Conservation (phyloP, 2,113 vertebrate genomes). For the Bostrychus sinensis region DNA sequence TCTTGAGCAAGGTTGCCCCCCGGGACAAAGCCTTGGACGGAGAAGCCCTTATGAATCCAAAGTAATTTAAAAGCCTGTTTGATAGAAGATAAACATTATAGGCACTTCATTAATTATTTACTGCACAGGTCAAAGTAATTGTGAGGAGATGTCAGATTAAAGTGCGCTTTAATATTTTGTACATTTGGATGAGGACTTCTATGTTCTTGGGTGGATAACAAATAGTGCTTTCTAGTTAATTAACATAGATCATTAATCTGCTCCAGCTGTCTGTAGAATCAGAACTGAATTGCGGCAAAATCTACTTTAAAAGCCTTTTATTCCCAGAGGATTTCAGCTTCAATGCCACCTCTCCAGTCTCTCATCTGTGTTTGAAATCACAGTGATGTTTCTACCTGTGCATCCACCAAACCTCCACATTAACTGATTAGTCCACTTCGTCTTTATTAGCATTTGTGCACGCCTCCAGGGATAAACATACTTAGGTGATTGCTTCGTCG, state of each 20-base stretch:
- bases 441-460: slow-evolving; percentile 67
- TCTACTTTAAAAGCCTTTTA: slow-evolving; percentile 35
- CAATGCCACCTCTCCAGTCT: slow-evolving; percentile 18
- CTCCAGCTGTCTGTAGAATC: slow-evolving; percentile 37
- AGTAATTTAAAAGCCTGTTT: slow-evolving; percentile 40
- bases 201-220: slow-evolving; percentile 3
- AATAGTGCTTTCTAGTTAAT: slow-evolving; percentile 37
- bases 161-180: slow-evolving; percentile 1
- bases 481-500: slow-evolving; percentile 70
- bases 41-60: slow-evolving; percentile 33
- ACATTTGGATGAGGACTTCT: slow-evolving; percentile 7
- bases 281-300: slow-evolving; percentile 40
- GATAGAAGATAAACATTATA: slow-evolving; percentile 20
- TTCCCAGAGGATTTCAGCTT: slow-evolving; percentile 26
- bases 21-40: slow-evolving; percentile 34
- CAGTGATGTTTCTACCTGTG: slow-evolving; percentile 37
- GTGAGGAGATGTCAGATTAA: not conserved
- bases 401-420: slow-evolving; percentile 37
- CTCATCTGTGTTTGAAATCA: slow-evolving; percentile 19
- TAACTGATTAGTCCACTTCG: slow-evolving; percentile 69
- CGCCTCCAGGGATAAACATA: slow-evolving; percentile 54
- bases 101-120: slow-evolving; percentile 34
- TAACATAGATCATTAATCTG: slow-evolving; percentile 31
- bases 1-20: slow-evolving; percentile 33
- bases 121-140: slow-evolving; percentile 1